These are phyloP conservation scores for Pachyrhynchus sulphureomaculatus DNA, from an alignment of 1,140 invertebrate genomes.

Conservation along the genomic window DNA sequence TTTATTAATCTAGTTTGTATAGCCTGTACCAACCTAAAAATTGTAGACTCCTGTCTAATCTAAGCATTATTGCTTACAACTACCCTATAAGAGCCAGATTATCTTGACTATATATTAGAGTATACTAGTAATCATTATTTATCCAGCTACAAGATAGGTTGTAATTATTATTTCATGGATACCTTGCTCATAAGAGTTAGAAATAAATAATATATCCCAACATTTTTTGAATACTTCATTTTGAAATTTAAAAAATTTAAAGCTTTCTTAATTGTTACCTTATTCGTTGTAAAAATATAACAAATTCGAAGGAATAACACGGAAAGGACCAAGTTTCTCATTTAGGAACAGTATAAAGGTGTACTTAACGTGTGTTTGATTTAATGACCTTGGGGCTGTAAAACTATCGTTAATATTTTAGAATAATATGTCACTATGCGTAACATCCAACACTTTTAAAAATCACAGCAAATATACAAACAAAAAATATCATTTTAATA, in stretches of 20 bases:
- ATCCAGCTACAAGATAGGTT: too few relatives aligned
- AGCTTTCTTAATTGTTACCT: slow-evolving; percentile 8
- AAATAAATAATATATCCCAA: too few relatives aligned
- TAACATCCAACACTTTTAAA: slow-evolving; percentile 42
- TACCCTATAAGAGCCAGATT: too few relatives aligned
- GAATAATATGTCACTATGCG: slow-evolving; percentile 30
- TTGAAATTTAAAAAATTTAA: neutral
- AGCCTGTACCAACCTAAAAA: too few relatives aligned
- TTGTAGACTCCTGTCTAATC: too few relatives aligned
- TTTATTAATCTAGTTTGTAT: too few relatives aligned
- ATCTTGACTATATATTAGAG: too few relatives aligned
- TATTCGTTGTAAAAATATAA: slow-evolving; percentile 11
- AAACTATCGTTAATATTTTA: slow-evolving; percentile 29
- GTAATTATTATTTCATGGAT: too few relatives aligned
- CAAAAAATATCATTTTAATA: slow-evolving; percentile 3
- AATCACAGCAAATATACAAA: slow-evolving; percentile 48
- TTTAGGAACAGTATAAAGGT: neutral
- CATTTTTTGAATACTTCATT: neutral
- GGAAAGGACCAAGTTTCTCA: neutral
- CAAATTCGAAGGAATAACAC: neutral
- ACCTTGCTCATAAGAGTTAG: too few relatives aligned
- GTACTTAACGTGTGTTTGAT: neutral
- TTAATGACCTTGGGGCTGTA: neutral
- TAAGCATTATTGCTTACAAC: too few relatives aligned
- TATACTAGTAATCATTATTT: too few relatives aligned